Base-by-base conservation (phyloP, 2,113 vertebrate species). In the Spermophilus dauricus region DNA sequence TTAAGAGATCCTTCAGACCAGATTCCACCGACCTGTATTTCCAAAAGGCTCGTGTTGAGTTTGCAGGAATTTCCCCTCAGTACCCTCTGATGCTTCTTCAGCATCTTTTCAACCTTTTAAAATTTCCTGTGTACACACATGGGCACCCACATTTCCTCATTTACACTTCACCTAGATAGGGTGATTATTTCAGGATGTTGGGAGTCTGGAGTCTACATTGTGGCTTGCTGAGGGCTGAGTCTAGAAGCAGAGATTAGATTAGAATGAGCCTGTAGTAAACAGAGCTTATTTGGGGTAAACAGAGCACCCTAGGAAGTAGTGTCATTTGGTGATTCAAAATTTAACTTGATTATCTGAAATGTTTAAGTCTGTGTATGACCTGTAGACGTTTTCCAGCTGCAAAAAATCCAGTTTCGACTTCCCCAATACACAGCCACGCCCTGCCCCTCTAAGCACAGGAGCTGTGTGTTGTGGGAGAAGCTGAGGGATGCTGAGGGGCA, bases 221-320 rank as follows among this genome's bases (percentile, higher is more conserved):
- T 94, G 51, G 96, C 67, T 76, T 75, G 48, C 34, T 93, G 48
- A 91, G 98, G 80, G 92, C 83, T 72, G 73, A 69, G 26, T 48
- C 14, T 95, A 48, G 22, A 39, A 32, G 61, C 12, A 11, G 45
- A 96, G 84, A 48, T 32, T 39, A 34, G 48, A 96, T 0, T 2
- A 94, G 53, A 56, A 77, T 30, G 63, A 32, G 13, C 24, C 2
- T 75, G 20, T 13, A 51, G 42, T 37, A 28, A 95, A 24, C 37
- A 82, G 2, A 53, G 34, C 0, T 1, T 72, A 37, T 2, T 4
- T 75, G 56, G 69, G 45, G 28, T 77, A 56, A 14, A 89, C 30
- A 42, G 51, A 85, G 17, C 32, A 53, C 42, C 61, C 14, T 30
- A 37, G 18, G 8, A 53, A 65, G 77, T 5, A 53, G 32, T 70